Evolutionary conservation across 2,797 vertebrate genomes (phyloP).

Genomic region (Anomalospiza imberbis): DNA sequence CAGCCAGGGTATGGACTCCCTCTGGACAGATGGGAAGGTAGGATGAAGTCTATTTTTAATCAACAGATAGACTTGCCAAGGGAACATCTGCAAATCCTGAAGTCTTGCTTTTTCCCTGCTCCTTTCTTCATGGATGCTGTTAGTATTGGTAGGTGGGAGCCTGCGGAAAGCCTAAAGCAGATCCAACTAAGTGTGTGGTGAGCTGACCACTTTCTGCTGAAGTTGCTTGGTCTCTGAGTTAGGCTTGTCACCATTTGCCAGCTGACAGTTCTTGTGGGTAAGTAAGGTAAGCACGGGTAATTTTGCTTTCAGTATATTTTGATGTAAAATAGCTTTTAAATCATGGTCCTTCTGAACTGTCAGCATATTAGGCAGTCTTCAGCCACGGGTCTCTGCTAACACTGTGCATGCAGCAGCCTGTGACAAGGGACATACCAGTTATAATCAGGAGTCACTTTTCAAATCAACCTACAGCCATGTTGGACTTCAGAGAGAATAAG

Average conservation of each 20-base stretch:
- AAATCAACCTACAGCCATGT: neutral
- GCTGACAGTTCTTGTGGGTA: neutral
- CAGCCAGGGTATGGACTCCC: slow-evolving; percentile 44
- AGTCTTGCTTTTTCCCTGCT: neutral
- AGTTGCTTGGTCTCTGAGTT: neutral
- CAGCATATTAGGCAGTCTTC: neutral
- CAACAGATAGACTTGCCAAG: neutral
- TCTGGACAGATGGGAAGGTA: slow-evolving; percentile 69
- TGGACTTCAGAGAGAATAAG: neutral
- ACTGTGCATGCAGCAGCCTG: neutral
- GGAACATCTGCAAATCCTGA: neutral
- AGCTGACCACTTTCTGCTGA: neutral
- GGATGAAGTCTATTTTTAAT: neutral
- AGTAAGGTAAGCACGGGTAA: neutral
- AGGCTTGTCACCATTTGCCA: neutral
- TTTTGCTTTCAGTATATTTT: neutral
- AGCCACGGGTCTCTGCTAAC: neutral
- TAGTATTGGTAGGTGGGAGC: neutral
- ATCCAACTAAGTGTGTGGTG: neutral
- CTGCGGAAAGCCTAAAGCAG: neutral
- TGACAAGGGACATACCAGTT: neutral
- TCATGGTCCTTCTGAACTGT: neutral
- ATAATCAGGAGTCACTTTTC: neutral
- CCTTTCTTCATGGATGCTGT: neutral
- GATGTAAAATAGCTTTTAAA: neutral